Percentiles rank a stretch among this genome's conserved stretches.
phyloP scores from a whole-genome alignment of 2,888 invertebrate genomes.

The Cataglyphis livida region DNA sequence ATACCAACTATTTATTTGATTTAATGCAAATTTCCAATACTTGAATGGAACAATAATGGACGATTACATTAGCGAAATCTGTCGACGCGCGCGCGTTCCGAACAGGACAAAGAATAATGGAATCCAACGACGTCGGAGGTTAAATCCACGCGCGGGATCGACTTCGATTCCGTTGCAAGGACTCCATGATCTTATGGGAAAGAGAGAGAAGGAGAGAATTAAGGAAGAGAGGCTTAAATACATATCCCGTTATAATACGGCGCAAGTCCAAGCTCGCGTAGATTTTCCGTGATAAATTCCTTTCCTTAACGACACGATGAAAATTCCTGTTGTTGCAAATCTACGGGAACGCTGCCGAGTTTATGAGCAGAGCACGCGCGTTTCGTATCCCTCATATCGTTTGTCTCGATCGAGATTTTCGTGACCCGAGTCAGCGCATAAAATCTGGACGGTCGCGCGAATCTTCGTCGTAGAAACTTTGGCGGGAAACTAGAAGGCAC shows the following conservation, averaged over 20 bases:
- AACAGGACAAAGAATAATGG: conserved; percentile 76
- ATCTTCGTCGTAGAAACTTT: not conserved
- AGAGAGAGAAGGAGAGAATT: conserved; percentile 47
- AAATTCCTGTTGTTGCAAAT: conserved; percentile 69
- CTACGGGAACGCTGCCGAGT: conserved; percentile 38
- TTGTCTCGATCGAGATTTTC: conserved; percentile 25
- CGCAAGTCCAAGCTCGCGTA: conserved; percentile 24
- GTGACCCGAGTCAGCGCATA: not conserved
- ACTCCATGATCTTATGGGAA: conserved; percentile 71
- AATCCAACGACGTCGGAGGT: conserved; percentile 75
- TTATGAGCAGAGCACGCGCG: conserved; percentile 6
- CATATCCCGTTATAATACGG: conserved; percentile 74
- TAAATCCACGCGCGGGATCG: conserved; percentile 68
- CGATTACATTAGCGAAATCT: conserved; percentile 57
- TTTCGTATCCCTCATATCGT: conserved; percentile 33
- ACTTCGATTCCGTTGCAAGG: conserved; percentile 74
- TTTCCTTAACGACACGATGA: conserved; percentile 57
- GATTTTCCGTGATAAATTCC: conserved; percentile 55
- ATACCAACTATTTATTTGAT: not conserved
- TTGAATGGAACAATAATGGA: conserved; percentile 57
- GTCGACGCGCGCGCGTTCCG: conserved; percentile 70
- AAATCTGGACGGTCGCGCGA: not conserved
- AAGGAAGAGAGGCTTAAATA: conserved; percentile 74
- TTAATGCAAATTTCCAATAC: conserved; percentile 52
- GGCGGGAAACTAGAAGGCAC: not conserved